Percentiles rank a stretch among this genome's conserved stretches.
These are phyloP conservation scores for Ciconia maguari DNA, from an alignment of 2,113 vertebrate species.

Conservation along the genomic window DNA sequence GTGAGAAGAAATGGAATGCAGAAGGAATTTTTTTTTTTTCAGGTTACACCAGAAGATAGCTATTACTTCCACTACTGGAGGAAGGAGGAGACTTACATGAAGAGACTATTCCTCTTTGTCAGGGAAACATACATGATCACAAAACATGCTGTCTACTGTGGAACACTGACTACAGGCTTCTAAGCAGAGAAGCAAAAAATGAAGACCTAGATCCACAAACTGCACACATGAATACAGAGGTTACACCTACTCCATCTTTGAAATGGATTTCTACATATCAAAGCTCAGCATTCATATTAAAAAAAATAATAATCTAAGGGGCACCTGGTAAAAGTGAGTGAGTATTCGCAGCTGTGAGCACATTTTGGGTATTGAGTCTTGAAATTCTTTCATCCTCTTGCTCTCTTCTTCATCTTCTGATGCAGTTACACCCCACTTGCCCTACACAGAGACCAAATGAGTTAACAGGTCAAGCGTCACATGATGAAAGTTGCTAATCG, in stretches of 20 bases:
- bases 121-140: background rate
- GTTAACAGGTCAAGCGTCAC: background rate
- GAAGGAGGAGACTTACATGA: background rate
- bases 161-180: background rate
- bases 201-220: background rate
- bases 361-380: conserved; percentile 92
- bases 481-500: background rate
- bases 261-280: background rate
- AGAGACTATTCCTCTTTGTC: background rate
- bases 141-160: background rate
- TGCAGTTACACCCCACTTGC: conserved; percentile 92
- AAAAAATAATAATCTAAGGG: background rate
- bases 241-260: background rate
- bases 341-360: conserved; percentile 91
- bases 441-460: conserved; percentile 69
- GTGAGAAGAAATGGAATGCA: background rate
- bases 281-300: background rate
- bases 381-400: conserved; percentile 86
- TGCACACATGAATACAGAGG: background rate
- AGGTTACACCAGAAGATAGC: background rate
- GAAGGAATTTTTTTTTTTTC: background rate
- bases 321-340: conserved; percentile 97
- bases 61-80: background rate
- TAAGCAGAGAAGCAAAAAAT: background rate
- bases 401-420: conserved; percentile 88